Conservation (phyloP, 2,113 vertebrate species). For the Toxostoma redivivum region DNA sequence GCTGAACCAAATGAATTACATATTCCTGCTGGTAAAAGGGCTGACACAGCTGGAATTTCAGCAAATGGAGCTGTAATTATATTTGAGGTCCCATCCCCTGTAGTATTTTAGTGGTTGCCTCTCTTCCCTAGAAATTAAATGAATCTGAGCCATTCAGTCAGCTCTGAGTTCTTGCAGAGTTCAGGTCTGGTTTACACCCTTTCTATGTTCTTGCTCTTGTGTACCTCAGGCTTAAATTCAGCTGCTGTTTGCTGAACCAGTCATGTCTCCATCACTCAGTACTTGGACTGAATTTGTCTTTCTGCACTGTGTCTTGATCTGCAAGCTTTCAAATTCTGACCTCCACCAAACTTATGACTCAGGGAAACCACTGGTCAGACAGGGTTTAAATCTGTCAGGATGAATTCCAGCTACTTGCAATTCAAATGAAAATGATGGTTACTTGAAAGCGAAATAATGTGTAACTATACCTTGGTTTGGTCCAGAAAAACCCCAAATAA, state of each 20-base stretch:
- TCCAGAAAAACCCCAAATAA: not conserved
- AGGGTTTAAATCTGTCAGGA: not conserved
- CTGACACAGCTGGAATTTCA: constrained; percentile 43
- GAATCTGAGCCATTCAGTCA: not conserved
- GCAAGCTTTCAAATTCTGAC: not conserved
- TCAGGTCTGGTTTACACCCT: not conserved
- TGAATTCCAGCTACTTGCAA: not conserved
- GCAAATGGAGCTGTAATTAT: constrained; percentile 15
- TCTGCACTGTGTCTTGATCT: not conserved
- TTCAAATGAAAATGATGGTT: constrained; percentile 17
- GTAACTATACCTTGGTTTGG: not conserved
- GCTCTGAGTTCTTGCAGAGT: not conserved
- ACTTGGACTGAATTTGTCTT: not conserved
- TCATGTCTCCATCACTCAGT: not conserved
- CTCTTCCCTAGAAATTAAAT: constrained; percentile 7
- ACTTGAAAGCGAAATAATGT: not conserved
- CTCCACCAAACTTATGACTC: not conserved
- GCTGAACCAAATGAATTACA: not conserved
- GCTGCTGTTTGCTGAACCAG: not conserved
- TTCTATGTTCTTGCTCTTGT: rapidly evolving
- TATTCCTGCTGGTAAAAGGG: constrained; percentile 19
- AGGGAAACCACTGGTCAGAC: constrained; percentile 36
- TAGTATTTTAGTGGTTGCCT: constrained; percentile 26
- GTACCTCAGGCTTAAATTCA: not conserved
- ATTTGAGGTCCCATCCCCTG: not conserved